A percentile compares a stretch with the other conserved stretches of the same genome.
Evolutionary conservation across 2,113 vertebrate genomes (phyloP).

Genomic region (Excalfactoria chinensis): DNA sequence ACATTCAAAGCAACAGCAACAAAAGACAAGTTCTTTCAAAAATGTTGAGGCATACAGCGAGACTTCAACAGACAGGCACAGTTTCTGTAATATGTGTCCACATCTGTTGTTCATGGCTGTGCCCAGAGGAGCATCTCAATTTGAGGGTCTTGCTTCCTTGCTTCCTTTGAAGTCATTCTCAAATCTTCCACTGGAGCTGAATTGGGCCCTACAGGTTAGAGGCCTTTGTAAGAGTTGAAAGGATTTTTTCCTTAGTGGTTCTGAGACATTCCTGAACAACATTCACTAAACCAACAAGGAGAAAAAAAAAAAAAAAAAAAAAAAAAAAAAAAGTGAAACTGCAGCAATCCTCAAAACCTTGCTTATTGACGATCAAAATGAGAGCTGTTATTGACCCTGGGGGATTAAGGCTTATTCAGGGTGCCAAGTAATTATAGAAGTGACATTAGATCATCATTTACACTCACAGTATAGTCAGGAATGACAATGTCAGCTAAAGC

Average conservation of each 20-base stretch:
- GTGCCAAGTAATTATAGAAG: constrained; percentile 77
- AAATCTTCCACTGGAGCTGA: not conserved
- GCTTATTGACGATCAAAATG: constrained; percentile 64
- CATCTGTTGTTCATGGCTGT: not conserved
- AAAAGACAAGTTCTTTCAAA: not conserved
- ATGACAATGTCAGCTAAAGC: constrained; percentile 76
- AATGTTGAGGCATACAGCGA: not conserved
- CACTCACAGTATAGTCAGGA: constrained; percentile 52
- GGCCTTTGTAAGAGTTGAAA: constrained; percentile 8
- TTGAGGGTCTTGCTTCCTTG: not conserved
- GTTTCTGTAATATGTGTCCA: not conserved
- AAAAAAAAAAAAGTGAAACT: not conserved
- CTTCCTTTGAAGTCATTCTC: not conserved
- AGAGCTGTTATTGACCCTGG: constrained; percentile 71
- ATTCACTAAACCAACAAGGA: not conserved
- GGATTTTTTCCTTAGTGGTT: not conserved
- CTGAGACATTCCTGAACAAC: not conserved
- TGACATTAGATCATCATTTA: constrained; percentile 77
- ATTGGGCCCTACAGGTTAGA: not conserved
- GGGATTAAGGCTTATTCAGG: constrained; percentile 70
- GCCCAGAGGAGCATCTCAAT: not conserved
- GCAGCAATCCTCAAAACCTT: constrained; percentile 48
- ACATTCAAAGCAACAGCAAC: not conserved
- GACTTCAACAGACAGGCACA: not conserved
- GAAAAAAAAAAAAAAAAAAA: not conserved